These are phyloP conservation scores for Eospalax fontanierii DNA, from an alignment of 2,797 vertebrate genomes.

Conservation along the genomic window DNA sequence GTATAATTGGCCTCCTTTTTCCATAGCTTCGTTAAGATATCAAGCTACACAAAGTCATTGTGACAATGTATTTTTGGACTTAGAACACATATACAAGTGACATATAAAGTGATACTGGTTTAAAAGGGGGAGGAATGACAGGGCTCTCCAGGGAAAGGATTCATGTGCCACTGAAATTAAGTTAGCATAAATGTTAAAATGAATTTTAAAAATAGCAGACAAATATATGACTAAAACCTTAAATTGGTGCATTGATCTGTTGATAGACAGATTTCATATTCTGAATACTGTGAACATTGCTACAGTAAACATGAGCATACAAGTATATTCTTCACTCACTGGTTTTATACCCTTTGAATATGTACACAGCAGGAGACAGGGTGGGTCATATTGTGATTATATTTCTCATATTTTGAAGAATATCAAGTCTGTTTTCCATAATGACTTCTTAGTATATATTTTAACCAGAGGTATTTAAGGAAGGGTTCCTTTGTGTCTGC, in stretches of 20 bases:
- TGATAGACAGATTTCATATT: neutral
- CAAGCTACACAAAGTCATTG: neutral
- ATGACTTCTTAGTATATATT: no score
- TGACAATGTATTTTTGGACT: neutral
- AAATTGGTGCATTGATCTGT: neutral
- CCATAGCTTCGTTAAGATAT: conserved; percentile 8
- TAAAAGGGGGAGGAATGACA: neutral
- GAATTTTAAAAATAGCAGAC: neutral
- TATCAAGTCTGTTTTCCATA: no score
- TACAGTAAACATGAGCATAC: neutral
- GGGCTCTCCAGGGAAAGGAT: neutral
- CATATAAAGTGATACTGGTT: neutral
- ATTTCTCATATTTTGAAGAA: no score
- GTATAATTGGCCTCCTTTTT: neutral
- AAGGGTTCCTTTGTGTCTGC: no score
- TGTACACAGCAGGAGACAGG: neutral
- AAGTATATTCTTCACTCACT: neutral
- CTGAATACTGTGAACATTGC: neutral
- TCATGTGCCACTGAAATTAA: neutral
- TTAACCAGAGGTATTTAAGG: no score
- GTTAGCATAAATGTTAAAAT: neutral
- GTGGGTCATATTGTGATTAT: neutral
- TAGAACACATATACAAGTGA: neutral
- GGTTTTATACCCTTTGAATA: neutral
- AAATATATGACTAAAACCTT: neutral